Evolutionary conservation across 2,113 vertebrate species (phyloP).

Genomic region (Rhizomys pruinosus): DNA sequence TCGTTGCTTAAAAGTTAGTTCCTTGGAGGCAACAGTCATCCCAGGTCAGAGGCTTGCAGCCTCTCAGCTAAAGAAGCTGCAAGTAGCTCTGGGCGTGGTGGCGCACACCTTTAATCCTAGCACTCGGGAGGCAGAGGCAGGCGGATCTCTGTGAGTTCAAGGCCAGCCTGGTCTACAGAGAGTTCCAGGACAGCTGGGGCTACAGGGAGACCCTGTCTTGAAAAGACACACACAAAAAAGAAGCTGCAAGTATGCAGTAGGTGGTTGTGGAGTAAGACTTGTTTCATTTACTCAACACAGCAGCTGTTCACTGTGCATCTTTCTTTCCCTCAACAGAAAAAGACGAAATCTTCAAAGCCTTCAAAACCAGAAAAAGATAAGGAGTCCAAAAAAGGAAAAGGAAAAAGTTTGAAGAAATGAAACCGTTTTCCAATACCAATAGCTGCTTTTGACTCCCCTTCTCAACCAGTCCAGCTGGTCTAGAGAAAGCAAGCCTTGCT

Average conservation of each 20-base stretch:
- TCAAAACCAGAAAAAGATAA: conserved; percentile 89
- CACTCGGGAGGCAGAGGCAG: no score
- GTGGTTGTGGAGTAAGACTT: neutral
- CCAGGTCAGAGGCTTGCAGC: neutral
- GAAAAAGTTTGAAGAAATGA: conserved; percentile 90
- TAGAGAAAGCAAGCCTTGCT: conserved; percentile 46
- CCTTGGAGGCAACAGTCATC: neutral
- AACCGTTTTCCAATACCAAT: conserved; percentile 36
- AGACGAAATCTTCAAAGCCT: conserved; percentile 89
- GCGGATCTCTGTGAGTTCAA: no score
- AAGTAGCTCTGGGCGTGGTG: no score
- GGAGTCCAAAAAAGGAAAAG: conserved; percentile 90
- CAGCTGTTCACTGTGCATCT: conserved; percentile 31
- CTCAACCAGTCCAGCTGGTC: conserved; percentile 50
- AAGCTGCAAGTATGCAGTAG: neutral
- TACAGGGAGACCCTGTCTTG: no score
- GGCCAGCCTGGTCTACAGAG: no score
- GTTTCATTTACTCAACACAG: neutral
- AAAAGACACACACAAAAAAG: no score
- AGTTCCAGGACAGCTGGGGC: no score
- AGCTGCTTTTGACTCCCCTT: conserved; percentile 11
- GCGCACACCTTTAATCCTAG: no score
- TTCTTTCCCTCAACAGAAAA: conserved; percentile 89
- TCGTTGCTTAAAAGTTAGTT: neutral
- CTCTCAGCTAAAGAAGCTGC: neutral